Evolutionary conservation across 2,888 invertebrate species (phyloP).

Genomic region (Leptinotarsa tumamoca): DNA sequence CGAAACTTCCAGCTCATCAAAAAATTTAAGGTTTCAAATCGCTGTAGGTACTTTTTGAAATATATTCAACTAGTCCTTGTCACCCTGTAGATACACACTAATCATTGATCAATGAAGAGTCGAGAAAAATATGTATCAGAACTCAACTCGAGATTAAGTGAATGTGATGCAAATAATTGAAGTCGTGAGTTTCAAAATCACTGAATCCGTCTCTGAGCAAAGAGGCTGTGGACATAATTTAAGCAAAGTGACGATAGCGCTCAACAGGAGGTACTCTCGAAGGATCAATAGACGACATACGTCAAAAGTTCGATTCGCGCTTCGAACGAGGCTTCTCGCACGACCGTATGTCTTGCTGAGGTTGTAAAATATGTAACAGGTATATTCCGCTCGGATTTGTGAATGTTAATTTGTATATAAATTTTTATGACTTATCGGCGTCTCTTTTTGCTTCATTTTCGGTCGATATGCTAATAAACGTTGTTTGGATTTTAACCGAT

Average conservation of each 20-base stretch:
- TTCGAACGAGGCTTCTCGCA: neutral
- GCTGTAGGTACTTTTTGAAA: too few relatives aligned
- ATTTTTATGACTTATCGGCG: slow-evolving; percentile 33
- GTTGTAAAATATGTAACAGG: slow-evolving; percentile 36
- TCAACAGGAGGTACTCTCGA: slow-evolving; percentile 40
- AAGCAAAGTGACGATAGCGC: slow-evolving; percentile 49
- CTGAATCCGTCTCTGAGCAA: slow-evolving; percentile 27
- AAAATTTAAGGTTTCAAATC: too few relatives aligned
- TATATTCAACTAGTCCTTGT: too few relatives aligned
- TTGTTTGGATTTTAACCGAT: slow-evolving; percentile 20
- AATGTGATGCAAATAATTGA: too few relatives aligned
- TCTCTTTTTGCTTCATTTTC: slow-evolving; percentile 24
- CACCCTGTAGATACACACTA: too few relatives aligned
- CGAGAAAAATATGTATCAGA: too few relatives aligned
- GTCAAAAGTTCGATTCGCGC: slow-evolving; percentile 20
- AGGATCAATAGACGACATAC: slow-evolving; percentile 38
- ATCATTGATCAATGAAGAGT: too few relatives aligned
- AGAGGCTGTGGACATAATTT: slow-evolving; percentile 48
- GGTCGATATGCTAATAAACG: slow-evolving; percentile 25
- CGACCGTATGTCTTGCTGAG: slow-evolving; percentile 19
- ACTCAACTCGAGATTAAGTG: too few relatives aligned
- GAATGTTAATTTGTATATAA: slow-evolving; percentile 38
- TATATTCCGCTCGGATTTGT: slow-evolving; percentile 35
- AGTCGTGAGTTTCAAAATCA: neutral
- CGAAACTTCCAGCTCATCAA: too few relatives aligned